Percentiles rank a stretch among this genome's conserved stretches.
Conservation (phyloP, 2,797 vertebrate genomes). For the Macropus fuliginosus region DNA sequence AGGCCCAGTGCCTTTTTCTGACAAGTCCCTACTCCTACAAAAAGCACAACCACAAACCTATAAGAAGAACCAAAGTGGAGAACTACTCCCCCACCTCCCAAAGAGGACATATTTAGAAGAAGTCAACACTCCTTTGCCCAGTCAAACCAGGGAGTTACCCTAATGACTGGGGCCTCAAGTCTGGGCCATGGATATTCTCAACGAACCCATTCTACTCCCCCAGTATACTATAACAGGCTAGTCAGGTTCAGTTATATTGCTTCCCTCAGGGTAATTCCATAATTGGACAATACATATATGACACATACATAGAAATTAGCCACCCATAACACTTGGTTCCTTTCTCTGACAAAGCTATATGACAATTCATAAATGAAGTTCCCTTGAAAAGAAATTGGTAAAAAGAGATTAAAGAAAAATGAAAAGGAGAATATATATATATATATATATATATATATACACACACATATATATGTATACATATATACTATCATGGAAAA, state of each 20-base stretch:
- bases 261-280: neutral
- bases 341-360: neutral
- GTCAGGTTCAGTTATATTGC: conserved; percentile 13
- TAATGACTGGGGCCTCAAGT: neutral
- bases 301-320: neutral
- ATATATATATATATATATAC: no score
- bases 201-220: neutral
- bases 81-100: neutral
- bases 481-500: no score
- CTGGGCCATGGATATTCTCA: neutral
- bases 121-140: neutral
- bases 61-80: no score
- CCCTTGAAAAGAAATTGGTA: neutral
- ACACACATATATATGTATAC: no score
- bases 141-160: neutral
- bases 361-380: neutral
- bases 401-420: no score
- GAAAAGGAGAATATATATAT: no score
- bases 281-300: neutral
- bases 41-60: neutral
- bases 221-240: neutral
- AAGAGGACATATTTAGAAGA: neutral
- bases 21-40: neutral
- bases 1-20: neutral
- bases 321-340: neutral